These are phyloP conservation scores for Gallinago jamesoni DNA, from an alignment of 2,113 vertebrate species.

Conservation along the genomic window DNA sequence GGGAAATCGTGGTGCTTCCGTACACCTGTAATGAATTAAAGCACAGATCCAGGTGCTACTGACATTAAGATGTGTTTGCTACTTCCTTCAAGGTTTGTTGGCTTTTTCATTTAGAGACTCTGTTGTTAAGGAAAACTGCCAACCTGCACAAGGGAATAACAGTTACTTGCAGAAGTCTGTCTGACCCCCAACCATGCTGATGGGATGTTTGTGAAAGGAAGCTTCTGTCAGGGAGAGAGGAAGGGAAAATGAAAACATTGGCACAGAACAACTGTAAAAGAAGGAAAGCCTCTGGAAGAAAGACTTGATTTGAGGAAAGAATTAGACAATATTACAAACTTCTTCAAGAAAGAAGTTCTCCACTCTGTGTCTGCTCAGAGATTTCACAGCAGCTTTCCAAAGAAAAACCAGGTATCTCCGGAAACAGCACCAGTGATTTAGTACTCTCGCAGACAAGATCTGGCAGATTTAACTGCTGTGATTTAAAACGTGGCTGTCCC, in stretches of 20 bases:
- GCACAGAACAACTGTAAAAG: neutral
- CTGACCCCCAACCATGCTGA: neutral
- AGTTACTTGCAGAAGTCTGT: neutral
- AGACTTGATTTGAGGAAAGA: neutral
- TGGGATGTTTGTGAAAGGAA: neutral
- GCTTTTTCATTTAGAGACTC: neutral
- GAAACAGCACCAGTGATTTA: neutral
- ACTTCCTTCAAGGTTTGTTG: neutral
- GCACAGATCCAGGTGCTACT: neutral
- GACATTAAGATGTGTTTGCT: neutral
- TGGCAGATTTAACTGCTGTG: neutral
- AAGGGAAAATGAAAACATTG: neutral
- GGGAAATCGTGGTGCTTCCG: neutral
- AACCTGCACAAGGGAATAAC: neutral
- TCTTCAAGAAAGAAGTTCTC: neutral
- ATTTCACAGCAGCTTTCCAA: neutral
- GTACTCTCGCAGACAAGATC: neutral
- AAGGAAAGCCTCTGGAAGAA: neutral
- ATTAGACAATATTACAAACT: neutral
- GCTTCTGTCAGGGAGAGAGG: neutral
- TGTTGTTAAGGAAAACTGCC: neutral
- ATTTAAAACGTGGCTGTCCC: neutral
- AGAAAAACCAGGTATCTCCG: neutral
- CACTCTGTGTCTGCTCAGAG: neutral
- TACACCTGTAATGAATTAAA: neutral